Evolutionary conservation across 1,140 invertebrate genomes (phyloP).

Genomic region (Rhyzopertha dominica): DNA sequence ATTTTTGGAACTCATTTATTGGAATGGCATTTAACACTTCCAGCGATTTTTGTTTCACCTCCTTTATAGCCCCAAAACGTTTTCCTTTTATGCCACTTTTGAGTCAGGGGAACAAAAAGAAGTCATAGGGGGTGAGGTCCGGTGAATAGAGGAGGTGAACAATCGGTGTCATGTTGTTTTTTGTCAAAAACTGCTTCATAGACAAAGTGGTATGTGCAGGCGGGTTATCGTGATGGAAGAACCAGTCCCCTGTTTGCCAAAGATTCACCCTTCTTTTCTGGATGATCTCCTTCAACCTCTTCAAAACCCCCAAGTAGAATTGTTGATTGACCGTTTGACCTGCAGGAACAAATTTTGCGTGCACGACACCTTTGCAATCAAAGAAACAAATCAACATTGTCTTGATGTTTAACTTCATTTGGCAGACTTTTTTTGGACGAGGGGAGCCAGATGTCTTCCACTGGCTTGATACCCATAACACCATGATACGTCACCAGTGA

Average conservation of each 20-base stretch:
- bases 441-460: slow-evolving; percentile 3
- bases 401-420: no score
- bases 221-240: slow-evolving; percentile 7
- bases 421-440: background rate
- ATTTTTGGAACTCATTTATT: no score
- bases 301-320: slow-evolving; percentile 1
- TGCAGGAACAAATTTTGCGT: slow-evolving; percentile 7
- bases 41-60: no score
- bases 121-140: no score
- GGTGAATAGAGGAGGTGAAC: no score
- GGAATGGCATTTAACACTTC: no score
- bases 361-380: slow-evolving; percentile 1
- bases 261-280: background rate
- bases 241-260: background rate
- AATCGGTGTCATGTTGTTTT: no score
- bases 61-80: no score
- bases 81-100: no score
- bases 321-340: slow-evolving; percentile 9
- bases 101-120: no score
- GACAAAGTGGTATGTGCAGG: background rate
- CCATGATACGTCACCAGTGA: slow-evolving; percentile 7
- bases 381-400: slow-evolving; percentile 1
- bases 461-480: background rate
- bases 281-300: slow-evolving; percentile 3
- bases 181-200: background rate